phyloP scores from a whole-genome alignment of 1,140 invertebrate species.

The Drosophila melanica region DNA sequence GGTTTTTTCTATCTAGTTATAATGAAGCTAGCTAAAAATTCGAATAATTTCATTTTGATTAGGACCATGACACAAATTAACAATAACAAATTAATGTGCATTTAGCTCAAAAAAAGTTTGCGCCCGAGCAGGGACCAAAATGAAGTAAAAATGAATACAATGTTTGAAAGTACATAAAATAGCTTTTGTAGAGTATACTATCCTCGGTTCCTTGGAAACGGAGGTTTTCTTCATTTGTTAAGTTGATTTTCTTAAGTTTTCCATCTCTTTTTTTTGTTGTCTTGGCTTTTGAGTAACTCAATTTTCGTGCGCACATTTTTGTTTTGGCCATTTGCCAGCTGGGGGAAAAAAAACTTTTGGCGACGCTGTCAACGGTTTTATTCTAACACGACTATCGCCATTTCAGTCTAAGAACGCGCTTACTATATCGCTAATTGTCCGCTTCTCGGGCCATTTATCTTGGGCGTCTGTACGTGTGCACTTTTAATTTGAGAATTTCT shows the following conservation, averaged over 20 bases:
- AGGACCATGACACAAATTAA: too few species aligned
- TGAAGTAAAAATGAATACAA: background rate
- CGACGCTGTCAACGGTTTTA: slow-evolving; percentile 29
- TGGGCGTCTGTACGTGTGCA: slow-evolving; percentile 37
- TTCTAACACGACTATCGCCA: slow-evolving; percentile 16
- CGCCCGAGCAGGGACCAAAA: background rate
- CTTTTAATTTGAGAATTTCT: slow-evolving; percentile 75
- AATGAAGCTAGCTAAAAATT: background rate
- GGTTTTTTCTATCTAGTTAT: background rate
- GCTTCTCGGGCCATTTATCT: slow-evolving; percentile 67
- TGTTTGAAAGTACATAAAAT: background rate
- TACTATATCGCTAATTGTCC: slow-evolving; percentile 54
- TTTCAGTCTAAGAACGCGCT: slow-evolving; percentile 4
- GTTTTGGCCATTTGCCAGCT: slow-evolving; percentile 57
- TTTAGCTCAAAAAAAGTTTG: background rate
- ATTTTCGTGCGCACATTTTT: slow-evolving; percentile 60
- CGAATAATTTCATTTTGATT: too few species aligned
- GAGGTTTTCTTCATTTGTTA: background rate
- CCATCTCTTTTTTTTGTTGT: background rate
- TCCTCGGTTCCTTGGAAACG: slow-evolving; percentile 2
- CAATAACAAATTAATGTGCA: too few species aligned
- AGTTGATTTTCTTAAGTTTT: background rate
- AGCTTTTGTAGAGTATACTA: slow-evolving; percentile 16
- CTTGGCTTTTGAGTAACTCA: slow-evolving; percentile 51
- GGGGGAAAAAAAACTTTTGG: slow-evolving; percentile 23